Evolutionary conservation across 2,888 invertebrate species (phyloP).

Genomic region (Sinentomon sp.): DNA sequence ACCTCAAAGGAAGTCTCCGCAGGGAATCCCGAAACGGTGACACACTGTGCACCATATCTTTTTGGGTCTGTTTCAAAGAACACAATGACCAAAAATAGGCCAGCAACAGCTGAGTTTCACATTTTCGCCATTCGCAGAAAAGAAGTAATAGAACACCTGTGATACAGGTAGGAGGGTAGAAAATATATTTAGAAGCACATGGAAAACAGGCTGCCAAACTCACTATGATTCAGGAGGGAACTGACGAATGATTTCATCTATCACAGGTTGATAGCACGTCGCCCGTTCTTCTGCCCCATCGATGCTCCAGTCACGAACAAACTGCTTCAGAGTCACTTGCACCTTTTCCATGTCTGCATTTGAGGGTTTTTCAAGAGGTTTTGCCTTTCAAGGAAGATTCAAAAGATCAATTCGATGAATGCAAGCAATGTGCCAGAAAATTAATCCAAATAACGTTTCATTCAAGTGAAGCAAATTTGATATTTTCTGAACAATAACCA

Average conservation of each 20-base stretch:
- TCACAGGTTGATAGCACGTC: slow-evolving; percentile 67
- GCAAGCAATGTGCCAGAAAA: background rate
- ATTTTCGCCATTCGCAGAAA: too few relatives aligned
- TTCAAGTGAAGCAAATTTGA: background rate
- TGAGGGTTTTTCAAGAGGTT: slow-evolving; percentile 13
- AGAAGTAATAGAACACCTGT: too few relatives aligned
- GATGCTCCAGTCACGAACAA: slow-evolving; percentile 87
- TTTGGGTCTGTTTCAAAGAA: slow-evolving; percentile 9
- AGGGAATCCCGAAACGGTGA: too few relatives aligned
- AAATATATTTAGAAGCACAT: too few relatives aligned
- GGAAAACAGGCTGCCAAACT: too few relatives aligned
- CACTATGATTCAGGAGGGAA: too few relatives aligned
- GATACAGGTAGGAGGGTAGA: too few relatives aligned
- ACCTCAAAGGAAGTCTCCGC: too few relatives aligned
- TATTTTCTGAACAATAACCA: background rate
- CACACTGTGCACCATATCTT: too few relatives aligned
- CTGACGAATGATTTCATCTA: slow-evolving; percentile 44
- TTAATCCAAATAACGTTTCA: background rate
- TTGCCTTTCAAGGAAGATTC: slow-evolving; percentile 2
- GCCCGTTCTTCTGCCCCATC: slow-evolving; percentile 53
- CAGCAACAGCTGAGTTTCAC: background rate
- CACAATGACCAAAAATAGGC: background rate
- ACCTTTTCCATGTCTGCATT: slow-evolving; percentile 43
- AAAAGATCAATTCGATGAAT: slow-evolving; percentile 1
- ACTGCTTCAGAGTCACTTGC: slow-evolving; percentile 74